A percentile compares a stretch with the other conserved stretches of the same genome.
Conservation (phyloP, 1,140 invertebrate genomes). For the Dendroctonus valens region DNA sequence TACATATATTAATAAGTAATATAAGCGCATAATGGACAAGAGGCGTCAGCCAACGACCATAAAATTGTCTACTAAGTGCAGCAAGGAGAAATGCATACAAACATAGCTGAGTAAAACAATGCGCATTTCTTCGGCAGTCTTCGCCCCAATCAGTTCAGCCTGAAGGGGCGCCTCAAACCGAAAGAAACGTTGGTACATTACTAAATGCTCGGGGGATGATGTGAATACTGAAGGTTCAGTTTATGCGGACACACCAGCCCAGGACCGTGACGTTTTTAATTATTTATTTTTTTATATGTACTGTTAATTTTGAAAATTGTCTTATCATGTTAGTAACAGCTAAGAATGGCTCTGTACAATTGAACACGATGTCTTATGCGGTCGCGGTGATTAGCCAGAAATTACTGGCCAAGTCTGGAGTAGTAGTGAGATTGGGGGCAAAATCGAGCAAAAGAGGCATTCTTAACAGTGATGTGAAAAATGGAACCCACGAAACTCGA, state of each 20-base stretch:
- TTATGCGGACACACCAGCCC: conserved; percentile 19
- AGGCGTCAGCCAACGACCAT: conserved; percentile 30
- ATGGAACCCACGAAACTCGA: conserved; percentile 16
- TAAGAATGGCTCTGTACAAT: conserved; percentile 6
- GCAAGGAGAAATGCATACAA: conserved; percentile 39
- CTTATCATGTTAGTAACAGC: conserved; percentile 2
- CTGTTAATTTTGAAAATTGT: conserved; percentile 12
- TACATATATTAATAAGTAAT: conserved; percentile 43
- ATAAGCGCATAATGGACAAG: conserved; percentile 38
- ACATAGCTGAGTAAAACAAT: too few relatives aligned
- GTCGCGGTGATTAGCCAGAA: neutral
- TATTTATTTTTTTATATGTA: conserved; percentile 7
- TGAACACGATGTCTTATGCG: too few relatives aligned
- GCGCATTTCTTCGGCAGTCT: too few relatives aligned
- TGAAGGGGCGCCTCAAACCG: neutral
- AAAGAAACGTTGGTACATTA: neutral
- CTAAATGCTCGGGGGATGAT: conserved; percentile 9
- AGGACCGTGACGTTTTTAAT: conserved; percentile 17
- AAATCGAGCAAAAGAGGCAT: neutral
- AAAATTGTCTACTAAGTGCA: conserved; percentile 35
- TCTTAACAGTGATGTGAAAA: conserved; percentile 3
- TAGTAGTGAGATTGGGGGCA: neutral
- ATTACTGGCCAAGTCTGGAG: neutral
- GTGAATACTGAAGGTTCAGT: conserved; percentile 44
- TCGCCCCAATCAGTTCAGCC: too few relatives aligned